Evolutionary conservation across 1,140 invertebrate genomes (phyloP).

Genomic region (Papilio polytes): DNA sequence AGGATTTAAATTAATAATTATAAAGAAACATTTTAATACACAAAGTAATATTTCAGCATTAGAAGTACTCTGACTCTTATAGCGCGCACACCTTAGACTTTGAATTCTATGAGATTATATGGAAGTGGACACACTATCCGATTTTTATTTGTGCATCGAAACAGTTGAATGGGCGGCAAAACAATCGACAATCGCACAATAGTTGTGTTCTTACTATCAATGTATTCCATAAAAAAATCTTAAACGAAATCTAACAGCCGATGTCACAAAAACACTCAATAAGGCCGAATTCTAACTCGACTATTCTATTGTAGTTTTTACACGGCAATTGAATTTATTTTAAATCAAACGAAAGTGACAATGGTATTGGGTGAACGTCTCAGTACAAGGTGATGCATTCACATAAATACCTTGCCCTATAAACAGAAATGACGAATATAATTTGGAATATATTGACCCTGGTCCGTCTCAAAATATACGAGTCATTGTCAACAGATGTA

Average conservation of each 20-base stretch:
- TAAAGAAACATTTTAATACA: too few relatives aligned
- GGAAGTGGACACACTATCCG: too few relatives aligned
- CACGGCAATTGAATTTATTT: not conserved
- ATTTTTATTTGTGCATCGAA: too few relatives aligned
- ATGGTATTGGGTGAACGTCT: constrained; percentile 3
- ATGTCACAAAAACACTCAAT: not conserved
- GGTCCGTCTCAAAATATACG: not conserved
- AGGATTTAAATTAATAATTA: too few relatives aligned
- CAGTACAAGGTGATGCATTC: constrained; percentile 3
- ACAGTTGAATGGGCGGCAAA: too few relatives aligned
- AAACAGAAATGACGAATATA: not conserved
- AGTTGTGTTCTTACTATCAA: too few relatives aligned
- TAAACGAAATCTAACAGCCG: not conserved
- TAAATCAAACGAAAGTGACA: not conserved
- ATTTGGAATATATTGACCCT: not conserved
- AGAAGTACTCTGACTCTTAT: too few relatives aligned
- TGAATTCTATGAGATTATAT: too few relatives aligned
- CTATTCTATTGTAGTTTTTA: constrained; percentile 7
- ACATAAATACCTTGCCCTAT: constrained; percentile 7
- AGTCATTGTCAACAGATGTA: not conserved
- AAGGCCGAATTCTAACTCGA: not conserved
- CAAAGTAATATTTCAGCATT: too few relatives aligned
- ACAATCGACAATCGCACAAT: too few relatives aligned
- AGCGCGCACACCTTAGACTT: too few relatives aligned
- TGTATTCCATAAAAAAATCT: too few relatives aligned